These are phyloP conservation scores for Dicyrtomina minuta DNA, from an alignment of 2,888 invertebrate genomes.

Conservation along the genomic window DNA sequence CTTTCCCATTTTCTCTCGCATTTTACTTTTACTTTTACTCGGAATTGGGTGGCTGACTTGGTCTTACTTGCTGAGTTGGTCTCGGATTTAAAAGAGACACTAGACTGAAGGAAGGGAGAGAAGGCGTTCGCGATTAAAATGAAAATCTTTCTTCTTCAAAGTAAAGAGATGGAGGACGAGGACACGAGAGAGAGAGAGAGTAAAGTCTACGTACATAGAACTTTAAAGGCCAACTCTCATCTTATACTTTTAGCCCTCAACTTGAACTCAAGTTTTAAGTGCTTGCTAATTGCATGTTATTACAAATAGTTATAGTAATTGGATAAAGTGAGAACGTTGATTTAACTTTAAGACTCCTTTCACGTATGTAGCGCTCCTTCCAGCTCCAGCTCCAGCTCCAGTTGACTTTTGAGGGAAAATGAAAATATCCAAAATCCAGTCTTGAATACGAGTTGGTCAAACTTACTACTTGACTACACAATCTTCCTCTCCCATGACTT, in stretches of 20 bases:
- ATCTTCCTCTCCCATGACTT: neutral
- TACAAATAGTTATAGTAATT: conserved; percentile 29
- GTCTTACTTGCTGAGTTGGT: neutral
- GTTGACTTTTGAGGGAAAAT: too few relatives aligned
- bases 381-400: neutral
- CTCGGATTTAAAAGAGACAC: neutral
- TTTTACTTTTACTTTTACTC: neutral
- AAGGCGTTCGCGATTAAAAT: too few relatives aligned
- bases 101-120: neutral
- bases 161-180: neutral
- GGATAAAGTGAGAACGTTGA: conserved; percentile 28
- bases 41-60: neutral
- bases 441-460: neutral
- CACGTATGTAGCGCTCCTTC: neutral
- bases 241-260: conserved; percentile 3
- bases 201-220: neutral
- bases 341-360: conserved; percentile 2
- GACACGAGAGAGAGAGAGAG: conserved; percentile 9
- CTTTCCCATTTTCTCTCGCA: neutral
- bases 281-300: conserved; percentile 32
- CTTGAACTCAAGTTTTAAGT: conserved; percentile 28
- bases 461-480: neutral
- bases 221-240: neutral
- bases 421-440: too few relatives aligned
- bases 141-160: too few relatives aligned